Evolutionary conservation across 2,888 invertebrate species (phyloP), one percentile per base, ranked within the genome.

Genomic region (Halictus quadricinctus): DNA sequence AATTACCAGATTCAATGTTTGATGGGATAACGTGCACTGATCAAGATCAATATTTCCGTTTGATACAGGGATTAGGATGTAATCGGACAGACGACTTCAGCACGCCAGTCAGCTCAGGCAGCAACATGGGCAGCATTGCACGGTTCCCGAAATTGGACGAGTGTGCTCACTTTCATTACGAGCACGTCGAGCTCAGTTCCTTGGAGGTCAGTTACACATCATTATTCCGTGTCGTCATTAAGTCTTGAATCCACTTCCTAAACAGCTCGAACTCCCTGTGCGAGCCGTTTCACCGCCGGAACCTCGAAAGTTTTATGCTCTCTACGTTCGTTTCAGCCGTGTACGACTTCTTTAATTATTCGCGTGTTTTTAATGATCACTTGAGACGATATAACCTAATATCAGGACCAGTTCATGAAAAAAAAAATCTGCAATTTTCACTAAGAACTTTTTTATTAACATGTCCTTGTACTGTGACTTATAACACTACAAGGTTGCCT

Each of bases 151-250:
- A 97, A 93, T 96, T 99, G 86, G 98, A 99, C 95, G 99, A 99
- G 94, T 99, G 99, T 95, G 99, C 99, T 8, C 99, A 99, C 95
- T 99, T 99, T 95, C 99, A 99, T 95, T 99, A 99, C 95, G 99
- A 99, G 94, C 96, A 98, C 89, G 99, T 99, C 29, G 97, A 98
- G 89, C 95, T 99, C 89, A 97, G 98, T n/a, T 97, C 97, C 0
- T 95, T 96, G 76, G 95, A 96, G 95, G 96, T 96, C 94, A 91
- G 66, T 66, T 66, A 29, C 36, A 66, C 66, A 66, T 29, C 29
- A 29, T 66, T 29, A 21, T 25, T 25, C 66, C 29, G 29, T 36
- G 60, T 25, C 18, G 15, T 66, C 29, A 36, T 29, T 29, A 66
- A 66, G 15, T 18, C 8, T 66, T 66, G 7, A 29, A 29, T 66